Evolutionary conservation across 1,140 invertebrate genomes (phyloP).

Genomic region (Dufourea novaeangliae): DNA sequence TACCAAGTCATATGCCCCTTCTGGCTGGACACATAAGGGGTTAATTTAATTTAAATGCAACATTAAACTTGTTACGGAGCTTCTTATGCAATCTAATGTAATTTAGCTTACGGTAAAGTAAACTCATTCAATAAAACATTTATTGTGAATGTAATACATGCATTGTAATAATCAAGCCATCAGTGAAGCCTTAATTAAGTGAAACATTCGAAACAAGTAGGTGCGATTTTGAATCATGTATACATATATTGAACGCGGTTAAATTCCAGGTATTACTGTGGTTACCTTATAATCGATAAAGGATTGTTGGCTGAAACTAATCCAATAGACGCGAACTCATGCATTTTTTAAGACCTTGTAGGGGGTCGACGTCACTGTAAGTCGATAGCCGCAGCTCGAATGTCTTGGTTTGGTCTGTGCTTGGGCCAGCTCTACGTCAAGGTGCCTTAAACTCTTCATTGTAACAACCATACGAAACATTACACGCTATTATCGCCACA

Average conservation of each 20-base stretch:
- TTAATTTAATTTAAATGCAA: too few species aligned
- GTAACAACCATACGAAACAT: not conserved
- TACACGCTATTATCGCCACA: not conserved
- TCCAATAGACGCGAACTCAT: conserved; percentile 67
- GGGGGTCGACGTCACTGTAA: conserved; percentile 70
- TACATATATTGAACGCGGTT: not conserved
- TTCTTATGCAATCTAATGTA: too few species aligned
- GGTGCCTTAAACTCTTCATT: conserved; percentile 3
- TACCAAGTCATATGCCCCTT: too few species aligned
- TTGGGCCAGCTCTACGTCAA: conserved; percentile 33
- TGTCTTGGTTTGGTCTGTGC: conserved; percentile 63
- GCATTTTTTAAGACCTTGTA: conserved; percentile 71
- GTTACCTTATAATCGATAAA: conserved; percentile 9
- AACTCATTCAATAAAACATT: too few species aligned
- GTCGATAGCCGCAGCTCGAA: conserved; percentile 67
- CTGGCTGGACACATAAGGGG: too few species aligned
- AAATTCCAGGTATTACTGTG: conserved; percentile 7
- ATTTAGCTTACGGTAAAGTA: too few species aligned
- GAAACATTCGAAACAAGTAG: not conserved
- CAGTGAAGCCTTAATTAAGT: not conserved
- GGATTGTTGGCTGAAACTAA: conserved; percentile 31
- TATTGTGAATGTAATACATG: too few species aligned
- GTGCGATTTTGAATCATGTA: not conserved
- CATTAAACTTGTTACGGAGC: too few species aligned
- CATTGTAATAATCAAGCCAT: too few species aligned